These are phyloP conservation scores for Amphimallon solstitiale DNA, from an alignment of 2,888 invertebrate species.

Conservation along the genomic window DNA sequence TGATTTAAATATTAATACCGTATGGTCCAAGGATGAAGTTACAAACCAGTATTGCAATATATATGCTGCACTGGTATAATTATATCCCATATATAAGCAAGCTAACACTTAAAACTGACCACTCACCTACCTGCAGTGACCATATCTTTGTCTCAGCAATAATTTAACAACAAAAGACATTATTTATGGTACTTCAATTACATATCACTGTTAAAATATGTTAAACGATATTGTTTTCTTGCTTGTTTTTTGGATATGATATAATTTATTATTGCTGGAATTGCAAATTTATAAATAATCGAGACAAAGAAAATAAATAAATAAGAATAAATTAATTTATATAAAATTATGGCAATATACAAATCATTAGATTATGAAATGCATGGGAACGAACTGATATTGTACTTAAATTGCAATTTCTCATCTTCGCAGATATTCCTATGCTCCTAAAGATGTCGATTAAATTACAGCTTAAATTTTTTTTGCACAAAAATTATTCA, in stretches of 20 bases:
- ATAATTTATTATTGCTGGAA: no score
- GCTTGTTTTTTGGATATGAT: background rate
- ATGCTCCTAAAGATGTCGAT: no score
- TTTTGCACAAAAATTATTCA: no score
- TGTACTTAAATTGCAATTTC: no score
- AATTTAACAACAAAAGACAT: slow-evolving; percentile 38
- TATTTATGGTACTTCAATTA: slow-evolving; percentile 40
- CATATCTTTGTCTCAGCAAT: slow-evolving; percentile 38
- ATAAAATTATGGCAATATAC: no score
- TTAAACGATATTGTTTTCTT: slow-evolving; percentile 25
- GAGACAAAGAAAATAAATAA: no score
- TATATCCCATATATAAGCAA: slow-evolving; percentile 37
- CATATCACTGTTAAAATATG: slow-evolving; percentile 36
- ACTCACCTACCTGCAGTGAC: slow-evolving; percentile 38
- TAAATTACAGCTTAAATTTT: no score
- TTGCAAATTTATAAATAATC: no score
- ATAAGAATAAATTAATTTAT: no score
- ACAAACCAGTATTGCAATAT: slow-evolving; percentile 40
- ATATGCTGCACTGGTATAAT: slow-evolving; percentile 35
- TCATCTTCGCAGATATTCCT: no score
- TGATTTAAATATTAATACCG: slow-evolving; percentile 35
- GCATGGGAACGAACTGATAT: no score
- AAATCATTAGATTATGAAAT: no score
- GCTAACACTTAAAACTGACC: slow-evolving; percentile 37
- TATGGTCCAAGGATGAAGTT: slow-evolving; percentile 36